Percentiles rank a stretch among this genome's conserved stretches.
phyloP scores from a whole-genome alignment of 2,797 vertebrate genomes.

The Lagocephalus sceleratus region DNA sequence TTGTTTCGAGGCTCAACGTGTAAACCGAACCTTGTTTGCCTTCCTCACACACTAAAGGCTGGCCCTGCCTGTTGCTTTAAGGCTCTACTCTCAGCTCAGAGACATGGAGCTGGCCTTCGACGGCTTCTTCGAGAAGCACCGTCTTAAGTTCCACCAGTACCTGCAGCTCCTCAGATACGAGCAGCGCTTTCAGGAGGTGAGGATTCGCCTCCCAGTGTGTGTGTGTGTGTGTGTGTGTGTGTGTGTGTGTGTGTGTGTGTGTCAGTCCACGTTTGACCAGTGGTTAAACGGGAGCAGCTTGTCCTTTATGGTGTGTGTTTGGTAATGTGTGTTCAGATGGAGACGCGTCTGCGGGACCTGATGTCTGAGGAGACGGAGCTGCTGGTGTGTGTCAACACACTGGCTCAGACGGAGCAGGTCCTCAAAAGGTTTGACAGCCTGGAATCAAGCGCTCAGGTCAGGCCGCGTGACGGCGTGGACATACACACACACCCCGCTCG shows the following conservation, averaged over 20 bases:
- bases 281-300: no score
- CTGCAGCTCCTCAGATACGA: conserved; percentile 91
- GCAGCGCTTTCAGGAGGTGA: conserved; percentile 90
- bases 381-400: conserved; percentile 71
- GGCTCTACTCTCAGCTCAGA: conserved; percentile 88
- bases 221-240: neutral
- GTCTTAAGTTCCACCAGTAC: conserved; percentile 94
- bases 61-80: conserved; percentile 43
- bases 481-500: neutral
- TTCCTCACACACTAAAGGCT: neutral
- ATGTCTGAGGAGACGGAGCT: conserved; percentile 81
- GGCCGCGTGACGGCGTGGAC: conserved; percentile 7
- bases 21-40: no score
- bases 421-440: conserved; percentile 79
- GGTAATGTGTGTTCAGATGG: conserved; percentile 71
- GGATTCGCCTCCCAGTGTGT: neutral
- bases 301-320: neutral
- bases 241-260: neutral
- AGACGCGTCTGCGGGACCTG: conserved; percentile 81
- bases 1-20: no score
- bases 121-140: conserved; percentile 97
- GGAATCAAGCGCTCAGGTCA: conserved; percentile 84
- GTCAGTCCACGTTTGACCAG: no score
- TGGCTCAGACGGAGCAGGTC: conserved; percentile 81
- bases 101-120: conserved; percentile 98